phyloP scores from a whole-genome alignment of 2,888 invertebrate genomes.

The Coleophora deauratella region DNA sequence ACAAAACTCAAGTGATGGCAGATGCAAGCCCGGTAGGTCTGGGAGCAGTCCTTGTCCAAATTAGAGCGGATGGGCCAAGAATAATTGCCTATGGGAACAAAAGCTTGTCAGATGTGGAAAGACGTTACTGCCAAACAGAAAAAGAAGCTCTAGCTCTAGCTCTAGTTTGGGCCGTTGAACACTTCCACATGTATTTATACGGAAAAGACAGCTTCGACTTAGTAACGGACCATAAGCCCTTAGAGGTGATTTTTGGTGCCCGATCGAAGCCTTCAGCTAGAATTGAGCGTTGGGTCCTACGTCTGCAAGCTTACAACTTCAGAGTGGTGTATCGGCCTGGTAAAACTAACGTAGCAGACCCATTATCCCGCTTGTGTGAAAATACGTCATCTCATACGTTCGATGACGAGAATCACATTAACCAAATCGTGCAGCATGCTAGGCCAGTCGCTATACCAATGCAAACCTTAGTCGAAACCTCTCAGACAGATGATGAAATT shows the following conservation, averaged over 20 bases:
- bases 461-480: conserved; percentile 2
- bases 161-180: too few species aligned
- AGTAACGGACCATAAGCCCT: too few species aligned
- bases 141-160: conserved; percentile 18
- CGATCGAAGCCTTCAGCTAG: conserved; percentile 17
- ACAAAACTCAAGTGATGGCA: conserved; percentile 17
- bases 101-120: conserved; percentile 15
- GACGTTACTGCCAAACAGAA: conserved; percentile 20
- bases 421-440: conserved; percentile 7
- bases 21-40: conserved; percentile 20
- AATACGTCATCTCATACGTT: too few species aligned
- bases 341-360: not conserved
- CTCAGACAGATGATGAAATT: conserved; percentile 1
- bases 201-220: conserved; percentile 15
- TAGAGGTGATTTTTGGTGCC: conserved; percentile 15
- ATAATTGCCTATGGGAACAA: conserved; percentile 20
- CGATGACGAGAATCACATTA: conserved; percentile 11
- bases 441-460: conserved; percentile 10
- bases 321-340: conserved; percentile 1
- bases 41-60: conserved; percentile 17
- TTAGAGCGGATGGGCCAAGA: conserved; percentile 7
- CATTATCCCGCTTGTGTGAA: conserved; percentile 3
- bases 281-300: not conserved
- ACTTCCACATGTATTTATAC: conserved; percentile 14
- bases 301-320: not conserved